Conservation (phyloP, 2,113 vertebrate species). For the Sprattus sprattus region DNA sequence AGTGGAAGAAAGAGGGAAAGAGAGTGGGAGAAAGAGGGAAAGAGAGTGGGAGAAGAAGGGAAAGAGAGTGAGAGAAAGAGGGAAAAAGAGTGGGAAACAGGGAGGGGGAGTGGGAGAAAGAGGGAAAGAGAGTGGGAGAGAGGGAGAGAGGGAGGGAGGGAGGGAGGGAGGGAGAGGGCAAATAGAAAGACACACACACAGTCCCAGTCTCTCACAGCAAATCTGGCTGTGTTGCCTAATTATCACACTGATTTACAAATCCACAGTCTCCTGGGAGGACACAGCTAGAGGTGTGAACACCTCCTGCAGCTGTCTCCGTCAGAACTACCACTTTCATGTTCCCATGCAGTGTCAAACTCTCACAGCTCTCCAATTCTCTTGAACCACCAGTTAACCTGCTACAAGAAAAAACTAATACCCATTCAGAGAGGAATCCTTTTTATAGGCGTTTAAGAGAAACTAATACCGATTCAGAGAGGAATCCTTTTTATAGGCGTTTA, state of each 20-base stretch:
- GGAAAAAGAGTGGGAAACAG: too few species aligned
- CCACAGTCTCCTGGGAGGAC: background rate
- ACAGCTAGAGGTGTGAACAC: background rate
- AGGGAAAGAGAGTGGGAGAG: too few species aligned
- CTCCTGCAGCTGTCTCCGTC: background rate
- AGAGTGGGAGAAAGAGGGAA: background rate
- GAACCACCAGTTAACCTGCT: background rate
- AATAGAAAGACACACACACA: background rate
- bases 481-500: too few species aligned
- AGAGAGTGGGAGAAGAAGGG: background rate
- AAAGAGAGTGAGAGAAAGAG: background rate
- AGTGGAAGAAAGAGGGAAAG: background rate
- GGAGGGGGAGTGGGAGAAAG: background rate
- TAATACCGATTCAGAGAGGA: background rate
- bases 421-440: background rate
- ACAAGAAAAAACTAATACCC: background rate
- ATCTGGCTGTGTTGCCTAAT: background rate
- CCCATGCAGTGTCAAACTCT: background rate
- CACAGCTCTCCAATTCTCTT: background rate
- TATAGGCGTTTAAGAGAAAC: too few species aligned
- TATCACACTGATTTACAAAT: slow-evolving; percentile 5
- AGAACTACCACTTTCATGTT: background rate
- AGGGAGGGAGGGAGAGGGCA: too few species aligned
- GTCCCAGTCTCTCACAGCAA: background rate
- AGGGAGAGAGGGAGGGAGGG: too few species aligned